phyloP scores from a whole-genome alignment of 2,113 vertebrate species.

The Stegostoma tigrinum region DNA sequence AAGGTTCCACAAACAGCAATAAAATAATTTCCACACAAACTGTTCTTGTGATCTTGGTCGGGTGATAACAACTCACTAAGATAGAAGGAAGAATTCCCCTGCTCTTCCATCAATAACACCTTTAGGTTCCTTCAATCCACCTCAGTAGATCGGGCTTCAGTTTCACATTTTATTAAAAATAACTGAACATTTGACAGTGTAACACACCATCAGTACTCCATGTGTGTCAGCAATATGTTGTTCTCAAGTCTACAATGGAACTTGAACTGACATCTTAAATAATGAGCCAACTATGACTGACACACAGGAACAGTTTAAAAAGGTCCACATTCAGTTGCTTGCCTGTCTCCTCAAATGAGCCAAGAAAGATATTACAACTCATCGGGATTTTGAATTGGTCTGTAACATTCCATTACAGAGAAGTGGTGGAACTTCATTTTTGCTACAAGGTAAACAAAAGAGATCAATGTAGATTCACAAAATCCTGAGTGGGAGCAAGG shows the following conservation, averaged over 20 bases:
- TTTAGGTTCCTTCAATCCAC: background rate
- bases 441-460: background rate
- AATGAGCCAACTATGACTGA: background rate
- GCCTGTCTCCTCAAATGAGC: background rate
- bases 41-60: too few species aligned
- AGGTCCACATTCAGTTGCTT: background rate
- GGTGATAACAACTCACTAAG: too few species aligned
- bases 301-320: background rate
- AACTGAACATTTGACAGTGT: background rate
- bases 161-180: background rate
- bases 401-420: background rate
- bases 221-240: background rate
- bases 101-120: background rate
- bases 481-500: background rate
- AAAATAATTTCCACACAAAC: too few species aligned
- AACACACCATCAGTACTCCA: background rate
- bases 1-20: too few species aligned
- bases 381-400: background rate
- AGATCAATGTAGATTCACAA: background rate
- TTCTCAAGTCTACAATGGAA: background rate
- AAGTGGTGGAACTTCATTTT: background rate
- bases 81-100: background rate
- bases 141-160: background rate
- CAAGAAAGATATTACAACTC: background rate
- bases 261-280: background rate